Base-by-base conservation (phyloP, 2,888 invertebrate genomes). In the Chymomyza amoena region DNA sequence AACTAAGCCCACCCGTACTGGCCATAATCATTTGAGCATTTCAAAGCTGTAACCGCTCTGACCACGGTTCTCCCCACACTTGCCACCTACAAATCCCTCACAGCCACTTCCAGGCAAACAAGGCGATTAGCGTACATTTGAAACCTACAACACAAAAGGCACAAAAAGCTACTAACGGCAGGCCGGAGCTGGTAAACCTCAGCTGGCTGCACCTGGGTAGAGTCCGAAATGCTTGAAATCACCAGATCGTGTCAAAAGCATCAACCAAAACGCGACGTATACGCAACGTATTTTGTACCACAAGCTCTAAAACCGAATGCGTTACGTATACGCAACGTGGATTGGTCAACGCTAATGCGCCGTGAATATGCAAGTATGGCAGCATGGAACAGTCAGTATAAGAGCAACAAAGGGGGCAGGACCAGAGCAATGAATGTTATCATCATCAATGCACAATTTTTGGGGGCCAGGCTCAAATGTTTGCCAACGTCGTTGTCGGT, bases 401-500 rank as follows among this genome's bases (percentile, higher is more conserved):
- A 25, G 25, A 1, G 2, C 51, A 15, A 7, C 6, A 4, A 59
- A 68, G 68, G 63, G 50, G 69, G 56, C 63, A 61, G 20, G 54
- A 65, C 57, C 39, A 57, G 57, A 45, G 9, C 54, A 15, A 28
- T 28, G 72, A 68, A 64, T 77, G 84, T 84, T 83, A 83, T 83
- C 86, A 86, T 78, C 86, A 84, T 84, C 83, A 86, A 86, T 83
- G 86, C 81, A 83, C 80, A 75, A 81, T 73, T 78, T 78, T 71
- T 66, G 76, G 60, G 28, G 32, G 66, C 64, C 71, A 70, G 71
- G 73, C 73, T 70, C 67, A 80, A 80, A 81, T 80, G 81, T 79
- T 80, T 81, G 80, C 64, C 63, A 56, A 10, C 36, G 60, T 20
- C 50, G 63, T 69, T 61, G 56, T 69, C 68, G 64, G 69, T 73